These are phyloP conservation scores for Lycophotia porphyrea DNA, from an alignment of 2,888 invertebrate species.

Conservation along the genomic window DNA sequence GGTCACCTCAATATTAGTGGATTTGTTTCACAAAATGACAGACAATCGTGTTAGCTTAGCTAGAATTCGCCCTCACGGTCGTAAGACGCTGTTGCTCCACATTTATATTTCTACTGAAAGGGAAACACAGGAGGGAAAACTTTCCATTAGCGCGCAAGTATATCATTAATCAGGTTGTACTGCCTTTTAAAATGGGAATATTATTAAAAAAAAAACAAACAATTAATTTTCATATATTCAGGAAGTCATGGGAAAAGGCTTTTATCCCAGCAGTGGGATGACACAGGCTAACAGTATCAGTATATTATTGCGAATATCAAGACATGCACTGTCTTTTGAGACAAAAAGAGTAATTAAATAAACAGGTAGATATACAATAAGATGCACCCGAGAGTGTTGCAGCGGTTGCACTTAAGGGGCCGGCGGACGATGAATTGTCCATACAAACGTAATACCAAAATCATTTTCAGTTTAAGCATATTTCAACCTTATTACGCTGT, in stretches of 20 bases:
- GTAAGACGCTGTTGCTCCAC: constrained; percentile 17
- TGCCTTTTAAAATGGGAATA: neutral
- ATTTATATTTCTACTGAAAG: constrained; percentile 5
- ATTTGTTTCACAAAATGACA: constrained; percentile 50
- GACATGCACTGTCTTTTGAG: neutral
- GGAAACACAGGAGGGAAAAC: neutral
- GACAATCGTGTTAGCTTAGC: constrained; percentile 42
- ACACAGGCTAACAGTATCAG: neutral
- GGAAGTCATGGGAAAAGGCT: neutral
- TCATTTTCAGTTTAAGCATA: too few relatives aligned
- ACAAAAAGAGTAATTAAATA: neutral
- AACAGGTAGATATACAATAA: constrained; percentile 1
- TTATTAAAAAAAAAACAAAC: neutral
- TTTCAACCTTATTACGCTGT: too few relatives aligned
- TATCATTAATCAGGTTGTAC: neutral
- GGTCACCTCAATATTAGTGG: constrained; percentile 55
- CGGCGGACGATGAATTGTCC: too few relatives aligned
- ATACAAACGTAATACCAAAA: too few relatives aligned
- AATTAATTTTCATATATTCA: neutral
- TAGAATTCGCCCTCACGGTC: constrained; percentile 12
- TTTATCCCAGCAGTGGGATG: neutral
- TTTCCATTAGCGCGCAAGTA: constrained; percentile 2
- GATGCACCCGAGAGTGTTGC: too few relatives aligned
- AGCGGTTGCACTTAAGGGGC: too few relatives aligned
- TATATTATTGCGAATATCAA: neutral